These are phyloP conservation scores for Neopipo cinnamomea DNA, from an alignment of 2,113 vertebrate species.

Conservation along the genomic window DNA sequence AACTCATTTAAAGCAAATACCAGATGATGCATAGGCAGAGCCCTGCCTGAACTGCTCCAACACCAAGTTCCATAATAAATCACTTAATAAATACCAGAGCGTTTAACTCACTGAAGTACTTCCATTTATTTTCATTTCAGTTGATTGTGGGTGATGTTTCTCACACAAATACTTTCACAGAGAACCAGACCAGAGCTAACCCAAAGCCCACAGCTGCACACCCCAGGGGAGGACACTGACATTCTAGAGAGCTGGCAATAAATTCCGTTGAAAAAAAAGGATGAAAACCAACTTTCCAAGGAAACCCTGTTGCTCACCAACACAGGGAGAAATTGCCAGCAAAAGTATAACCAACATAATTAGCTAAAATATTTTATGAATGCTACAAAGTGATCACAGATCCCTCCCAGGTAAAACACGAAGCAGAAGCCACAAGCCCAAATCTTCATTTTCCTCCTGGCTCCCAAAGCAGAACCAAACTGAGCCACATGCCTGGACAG, in stretches of 20 bases:
- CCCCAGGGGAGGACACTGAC: not conserved
- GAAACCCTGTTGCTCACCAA: not conserved
- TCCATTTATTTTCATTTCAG: not conserved
- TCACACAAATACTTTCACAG: not conserved
- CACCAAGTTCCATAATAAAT: not conserved
- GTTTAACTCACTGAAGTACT: not conserved
- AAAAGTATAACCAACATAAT: not conserved
- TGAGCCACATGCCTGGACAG: fast-evolving
- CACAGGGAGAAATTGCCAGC: not conserved
- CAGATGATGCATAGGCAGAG: not conserved
- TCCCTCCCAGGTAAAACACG: fast-evolving
- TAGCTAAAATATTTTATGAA: not conserved
- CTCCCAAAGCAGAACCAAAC: not conserved
- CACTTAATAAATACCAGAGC: not conserved
- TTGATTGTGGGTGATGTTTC: not conserved
- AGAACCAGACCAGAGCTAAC: not conserved
- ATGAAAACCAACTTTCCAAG: not conserved
- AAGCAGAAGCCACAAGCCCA: not conserved
- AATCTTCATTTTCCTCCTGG: not conserved
- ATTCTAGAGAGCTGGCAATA: not conserved
- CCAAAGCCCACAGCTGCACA: not conserved
- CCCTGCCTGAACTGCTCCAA: not conserved
- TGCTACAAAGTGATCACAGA: not conserved
- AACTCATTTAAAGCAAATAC: not conserved
- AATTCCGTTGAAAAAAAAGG: not conserved